A percentile compares a stretch with the other conserved stretches of the same genome.
Conservation (phyloP, 2,888 invertebrate genomes). For the Nipponacmea schrenckii region DNA sequence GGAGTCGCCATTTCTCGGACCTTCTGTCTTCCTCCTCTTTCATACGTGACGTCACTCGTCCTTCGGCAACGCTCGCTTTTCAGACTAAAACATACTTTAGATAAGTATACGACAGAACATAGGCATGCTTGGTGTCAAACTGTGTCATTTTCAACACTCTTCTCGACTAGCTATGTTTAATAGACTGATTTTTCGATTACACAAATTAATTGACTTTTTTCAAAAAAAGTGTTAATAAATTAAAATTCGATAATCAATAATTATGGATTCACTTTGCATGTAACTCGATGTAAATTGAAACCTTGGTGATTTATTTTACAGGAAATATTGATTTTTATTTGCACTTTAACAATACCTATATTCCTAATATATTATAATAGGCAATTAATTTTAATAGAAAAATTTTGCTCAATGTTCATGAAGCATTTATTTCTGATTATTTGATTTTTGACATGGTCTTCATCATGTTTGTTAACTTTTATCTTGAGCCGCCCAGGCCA, state of each 20-base stretch:
- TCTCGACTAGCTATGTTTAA: conserved; percentile 5
- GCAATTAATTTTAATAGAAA: too few species aligned
- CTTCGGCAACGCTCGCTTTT: conserved; percentile 64
- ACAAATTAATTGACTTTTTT: neutral
- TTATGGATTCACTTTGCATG: conserved; percentile 2
- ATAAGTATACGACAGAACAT: conserved; percentile 44
- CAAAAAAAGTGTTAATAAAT: conserved; percentile 1
- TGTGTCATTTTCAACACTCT: conserved; percentile 24
- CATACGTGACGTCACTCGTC: conserved; percentile 68
- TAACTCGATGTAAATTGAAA: conserved; percentile 3
- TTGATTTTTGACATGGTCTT: too few species aligned
- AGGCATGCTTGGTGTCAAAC: conserved; percentile 50
- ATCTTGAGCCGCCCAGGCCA: conserved; percentile 8
- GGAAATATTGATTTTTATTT: conserved; percentile 9
- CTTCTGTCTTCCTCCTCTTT: conserved; percentile 67
- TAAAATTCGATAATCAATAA: conserved; percentile 12
- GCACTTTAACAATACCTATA: neutral
- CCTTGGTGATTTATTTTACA: neutral
- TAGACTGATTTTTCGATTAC: conserved; percentile 1
- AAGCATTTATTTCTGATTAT: too few species aligned
- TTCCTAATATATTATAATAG: too few species aligned
- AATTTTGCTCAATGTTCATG: too few species aligned
- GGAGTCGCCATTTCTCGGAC: conserved; percentile 68
- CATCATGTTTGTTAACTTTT: too few species aligned
- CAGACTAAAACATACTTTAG: conserved; percentile 53